Conservation (phyloP, 2,113 vertebrate genomes). For the Elaphurus davidianus region DNA sequence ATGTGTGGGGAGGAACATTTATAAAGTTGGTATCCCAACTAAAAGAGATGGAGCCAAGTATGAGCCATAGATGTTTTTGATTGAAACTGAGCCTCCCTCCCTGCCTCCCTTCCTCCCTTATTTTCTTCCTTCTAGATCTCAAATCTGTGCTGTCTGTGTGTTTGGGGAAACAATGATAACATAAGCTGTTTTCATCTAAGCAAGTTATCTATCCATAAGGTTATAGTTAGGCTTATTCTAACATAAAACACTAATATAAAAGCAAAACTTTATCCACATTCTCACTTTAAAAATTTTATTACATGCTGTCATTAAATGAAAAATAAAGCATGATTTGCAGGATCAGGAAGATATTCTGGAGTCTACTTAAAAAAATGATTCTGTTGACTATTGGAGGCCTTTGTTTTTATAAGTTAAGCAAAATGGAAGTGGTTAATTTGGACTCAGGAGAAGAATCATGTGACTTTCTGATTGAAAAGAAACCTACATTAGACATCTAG, state of each 20-base stretch:
- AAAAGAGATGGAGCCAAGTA: neutral
- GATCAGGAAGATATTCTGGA: neutral
- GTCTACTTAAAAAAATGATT: slow-evolving; percentile 37
- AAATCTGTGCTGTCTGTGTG: neutral
- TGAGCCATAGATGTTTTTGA: neutral
- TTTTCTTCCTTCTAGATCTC: neutral
- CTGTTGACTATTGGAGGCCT: slow-evolving; percentile 35
- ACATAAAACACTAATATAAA: neutral
- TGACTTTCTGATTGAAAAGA: slow-evolving; percentile 70
- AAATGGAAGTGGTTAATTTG: slow-evolving; percentile 71
- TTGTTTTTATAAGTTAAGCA: slow-evolving; percentile 66
- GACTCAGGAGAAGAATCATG: slow-evolving; percentile 61
- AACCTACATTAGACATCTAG: slow-evolving; percentile 72
- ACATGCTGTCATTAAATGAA: slow-evolving; percentile 18
- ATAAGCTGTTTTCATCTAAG: neutral
- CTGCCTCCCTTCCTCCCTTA: neutral
- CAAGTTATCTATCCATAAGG: neutral
- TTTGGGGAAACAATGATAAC: neutral
- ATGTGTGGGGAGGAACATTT: neutral
- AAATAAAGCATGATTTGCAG: neutral
- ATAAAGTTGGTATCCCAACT: neutral
- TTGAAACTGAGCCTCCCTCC: neutral
- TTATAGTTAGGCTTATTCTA: neutral
- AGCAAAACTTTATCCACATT: neutral
- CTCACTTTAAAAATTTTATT: neutral